Base-by-base conservation (phyloP, 1,140 invertebrate genomes). In the Schlechtendalia chinensis region DNA sequence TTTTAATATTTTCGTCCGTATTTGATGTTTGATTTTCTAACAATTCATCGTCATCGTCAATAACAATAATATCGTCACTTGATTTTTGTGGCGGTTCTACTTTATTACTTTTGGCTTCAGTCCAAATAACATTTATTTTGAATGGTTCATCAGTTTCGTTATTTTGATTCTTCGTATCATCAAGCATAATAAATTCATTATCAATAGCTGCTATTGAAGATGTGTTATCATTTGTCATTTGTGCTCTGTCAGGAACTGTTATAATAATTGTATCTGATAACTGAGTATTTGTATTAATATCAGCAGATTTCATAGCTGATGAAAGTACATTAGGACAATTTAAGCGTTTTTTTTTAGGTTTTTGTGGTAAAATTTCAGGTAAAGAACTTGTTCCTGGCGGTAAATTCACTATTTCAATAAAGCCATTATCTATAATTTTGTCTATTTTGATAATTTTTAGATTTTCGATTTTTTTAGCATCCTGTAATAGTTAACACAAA, bases 171-270 rank as follows among this genome's bases (percentile, higher is more conserved):
- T 1, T 27, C 17, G 19, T 24, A 72, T 72, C 47, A 72, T 72
- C 69, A 72, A 77, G 22, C 29, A 77, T 77, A 14, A 79, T 61
- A 63, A 79, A 61, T 63, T 79, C 75, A 63, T 47, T 61, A 59
- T 47, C 58, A 59, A 47, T 27, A 45, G 10, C 1, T 61, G 17
- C 12, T 2, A n/a, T 5, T 16, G 47, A 11, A 5, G 56, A 19
- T 63, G 56, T 50, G 29, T 24, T 61, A 59, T 50, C 24, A 47
- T 69, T 32, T 10, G 29, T 14, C 39, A 79, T 45, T 47, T 54
- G 58, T 11, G 75, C 19, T 19, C 39, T 39, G 45, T 61, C 56
- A 29, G 75, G 54, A 79, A 79, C 39, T 47, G 58, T 61, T 63
- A 79, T 59, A 79, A 79, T 22, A 50, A 79, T 79, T 29, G 75